These are phyloP conservation scores for Sycon ciliatum DNA, from an alignment of 37 sponge, comb jelly and placozoan species.

Conservation along the genomic window DNA sequence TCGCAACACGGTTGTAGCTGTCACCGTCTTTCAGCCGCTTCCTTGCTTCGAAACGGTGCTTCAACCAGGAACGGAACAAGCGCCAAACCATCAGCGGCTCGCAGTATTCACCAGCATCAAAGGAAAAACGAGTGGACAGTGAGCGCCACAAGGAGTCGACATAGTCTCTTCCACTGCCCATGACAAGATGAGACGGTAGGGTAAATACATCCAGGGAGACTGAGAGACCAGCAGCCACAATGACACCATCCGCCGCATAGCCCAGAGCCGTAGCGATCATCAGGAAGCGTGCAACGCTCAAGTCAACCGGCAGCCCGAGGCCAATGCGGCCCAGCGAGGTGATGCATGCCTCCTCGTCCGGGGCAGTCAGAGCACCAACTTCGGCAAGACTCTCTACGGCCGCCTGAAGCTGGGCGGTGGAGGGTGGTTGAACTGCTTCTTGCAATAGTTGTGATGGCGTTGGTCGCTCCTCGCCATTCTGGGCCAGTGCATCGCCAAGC, in stretches of 20 bases:
- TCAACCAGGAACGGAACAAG: constrained; percentile 44
- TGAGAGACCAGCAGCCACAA: constrained; percentile 53
- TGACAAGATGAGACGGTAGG: constrained; percentile 27
- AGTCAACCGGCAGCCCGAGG: constrained; percentile 50
- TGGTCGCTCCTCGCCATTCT: no score
- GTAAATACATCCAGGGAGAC: constrained; percentile 44
- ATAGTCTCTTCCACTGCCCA: constrained; percentile 16
- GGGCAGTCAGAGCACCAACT: constrained; percentile 41
- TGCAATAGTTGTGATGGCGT: constrained; percentile 37
- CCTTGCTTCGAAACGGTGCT: constrained; percentile 1
- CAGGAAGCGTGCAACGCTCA: constrained; percentile 37
- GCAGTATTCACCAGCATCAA: constrained; percentile 41
- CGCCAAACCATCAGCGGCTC: constrained; percentile 40
- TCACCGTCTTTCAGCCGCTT: not conserved
- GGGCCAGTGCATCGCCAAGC: constrained; percentile 25
- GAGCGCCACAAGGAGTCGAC: constrained; percentile 15
- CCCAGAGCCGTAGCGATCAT: constrained; percentile 49
- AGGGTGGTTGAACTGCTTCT: constrained; percentile 40
- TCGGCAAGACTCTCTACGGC: constrained; percentile 40
- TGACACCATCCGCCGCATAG: constrained; percentile 37
- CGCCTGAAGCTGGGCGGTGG: constrained; percentile 34
- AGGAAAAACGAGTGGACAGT: constrained; percentile 16
- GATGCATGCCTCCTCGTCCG: constrained; percentile 26
- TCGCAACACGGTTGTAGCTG: not conserved
- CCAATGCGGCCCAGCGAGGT: constrained; percentile 51